These are phyloP conservation scores for Conistra vaccinii DNA, from an alignment of 2,888 invertebrate genomes.

Conservation along the genomic window DNA sequence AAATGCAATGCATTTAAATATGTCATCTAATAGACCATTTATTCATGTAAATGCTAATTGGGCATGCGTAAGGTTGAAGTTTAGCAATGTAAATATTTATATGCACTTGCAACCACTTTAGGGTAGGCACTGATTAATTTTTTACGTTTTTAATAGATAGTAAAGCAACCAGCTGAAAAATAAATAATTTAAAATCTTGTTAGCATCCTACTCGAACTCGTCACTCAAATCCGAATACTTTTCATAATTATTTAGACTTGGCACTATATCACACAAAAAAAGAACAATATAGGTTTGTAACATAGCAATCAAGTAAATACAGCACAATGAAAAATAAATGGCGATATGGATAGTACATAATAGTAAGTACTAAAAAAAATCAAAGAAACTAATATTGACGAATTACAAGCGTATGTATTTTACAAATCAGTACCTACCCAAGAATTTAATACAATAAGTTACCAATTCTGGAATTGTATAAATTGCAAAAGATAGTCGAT, in stretches of 20 bases:
- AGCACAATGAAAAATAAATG: background rate
- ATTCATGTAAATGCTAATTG: background rate
- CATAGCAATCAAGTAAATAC: background rate
- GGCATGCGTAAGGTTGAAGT: background rate
- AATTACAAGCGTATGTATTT: background rate
- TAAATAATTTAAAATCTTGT: background rate
- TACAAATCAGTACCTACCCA: constrained; percentile 7
- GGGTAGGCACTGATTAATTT: constrained; percentile 2
- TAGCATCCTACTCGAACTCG: background rate
- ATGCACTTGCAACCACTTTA: background rate
- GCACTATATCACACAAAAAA: background rate
- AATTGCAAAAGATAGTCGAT: constrained; percentile 11
- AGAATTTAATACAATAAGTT: background rate
- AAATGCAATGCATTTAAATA: background rate
- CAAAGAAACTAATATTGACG: background rate
- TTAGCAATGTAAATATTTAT: constrained; percentile 22
- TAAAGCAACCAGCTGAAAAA: background rate
- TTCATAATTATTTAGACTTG: background rate
- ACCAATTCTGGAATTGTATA: constrained; percentile 17
- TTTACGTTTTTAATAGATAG: background rate
- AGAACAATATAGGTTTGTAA: background rate
- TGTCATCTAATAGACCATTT: background rate
- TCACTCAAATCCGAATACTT: background rate
- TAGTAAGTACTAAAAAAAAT: background rate
- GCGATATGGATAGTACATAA: no score